A percentile compares a stretch with the other conserved stretches of the same genome.
Evolutionary conservation across 2,113 vertebrate species (phyloP).

Genomic region (Psammodynastes pulverulentus): DNA sequence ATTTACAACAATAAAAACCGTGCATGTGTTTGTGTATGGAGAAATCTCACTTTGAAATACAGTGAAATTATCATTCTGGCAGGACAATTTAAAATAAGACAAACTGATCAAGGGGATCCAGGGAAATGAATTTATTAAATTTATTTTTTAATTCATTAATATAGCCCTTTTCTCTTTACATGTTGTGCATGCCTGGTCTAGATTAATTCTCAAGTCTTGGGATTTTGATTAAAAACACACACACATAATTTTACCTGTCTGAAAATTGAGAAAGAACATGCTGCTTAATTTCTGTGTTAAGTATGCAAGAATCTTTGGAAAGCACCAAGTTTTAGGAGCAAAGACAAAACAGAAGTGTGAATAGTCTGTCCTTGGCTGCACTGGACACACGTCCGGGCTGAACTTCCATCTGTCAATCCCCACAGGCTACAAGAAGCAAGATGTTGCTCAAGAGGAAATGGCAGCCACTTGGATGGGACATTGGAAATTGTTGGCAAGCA

Average conservation of each 20-base stretch:
- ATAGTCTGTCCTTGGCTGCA: conserved; percentile 13
- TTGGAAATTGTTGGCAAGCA: conserved; percentile 32
- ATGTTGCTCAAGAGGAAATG: background rate
- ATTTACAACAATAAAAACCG: background rate
- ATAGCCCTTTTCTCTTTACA: background rate
- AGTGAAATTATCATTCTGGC: background rate
- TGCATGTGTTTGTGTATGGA: background rate
- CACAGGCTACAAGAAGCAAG: conserved; percentile 7
- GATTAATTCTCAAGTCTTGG: background rate
- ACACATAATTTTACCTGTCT: background rate
- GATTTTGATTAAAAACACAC: background rate
- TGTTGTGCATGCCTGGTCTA: background rate
- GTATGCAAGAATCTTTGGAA: background rate
- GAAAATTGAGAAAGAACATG: background rate
- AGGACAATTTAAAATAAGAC: background rate
- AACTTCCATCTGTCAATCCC: conserved; percentile 33
- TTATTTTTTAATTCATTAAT: background rate
- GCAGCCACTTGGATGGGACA: conserved; percentile 1
- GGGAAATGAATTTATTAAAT: background rate
- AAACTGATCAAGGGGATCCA: background rate
- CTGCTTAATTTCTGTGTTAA: background rate
- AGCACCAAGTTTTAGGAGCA: background rate
- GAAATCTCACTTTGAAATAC: background rate
- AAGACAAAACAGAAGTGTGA: background rate
- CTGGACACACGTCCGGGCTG: background rate